These are phyloP conservation scores for Gnathonemus echidnorhynchus DNA, from an alignment of 2,113 vertebrate species.

Conservation along the genomic window DNA sequence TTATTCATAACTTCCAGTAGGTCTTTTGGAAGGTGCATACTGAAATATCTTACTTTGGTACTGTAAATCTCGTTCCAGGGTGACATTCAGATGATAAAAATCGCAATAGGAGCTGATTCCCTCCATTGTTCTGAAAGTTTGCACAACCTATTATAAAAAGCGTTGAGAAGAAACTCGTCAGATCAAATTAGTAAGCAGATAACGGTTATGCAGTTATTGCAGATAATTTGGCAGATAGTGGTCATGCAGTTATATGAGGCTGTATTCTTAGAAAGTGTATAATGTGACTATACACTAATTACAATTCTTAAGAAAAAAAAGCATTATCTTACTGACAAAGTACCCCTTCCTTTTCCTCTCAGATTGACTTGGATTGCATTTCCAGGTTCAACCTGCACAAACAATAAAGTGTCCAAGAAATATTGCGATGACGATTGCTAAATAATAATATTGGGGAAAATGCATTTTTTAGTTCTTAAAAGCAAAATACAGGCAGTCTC, in stretches of 20 bases:
- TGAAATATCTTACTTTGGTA: slow-evolving; percentile 22
- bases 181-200: neutral
- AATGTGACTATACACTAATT: neutral
- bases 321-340: slow-evolving; percentile 27
- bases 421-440: neutral
- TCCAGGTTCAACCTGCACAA: slow-evolving; percentile 24
- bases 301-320: neutral
- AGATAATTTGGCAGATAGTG: neutral
- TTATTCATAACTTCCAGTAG: neutral
- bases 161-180: neutral
- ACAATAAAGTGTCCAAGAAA: neutral
- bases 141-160: slow-evolving; percentile 27
- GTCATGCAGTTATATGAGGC: neutral
- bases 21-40: neutral
- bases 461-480: neutral
- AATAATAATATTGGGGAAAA: neutral
- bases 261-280: neutral
- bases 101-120: slow-evolving; percentile 30
- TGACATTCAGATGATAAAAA: slow-evolving; percentile 30
- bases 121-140: slow-evolving; percentile 38
- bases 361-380: slow-evolving; percentile 23
- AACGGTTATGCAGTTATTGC: neutral
- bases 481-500: neutral
- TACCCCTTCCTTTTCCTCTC: slow-evolving; percentile 35
- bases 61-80: slow-evolving; percentile 32